Conservation (phyloP, 1,140 invertebrate species). For the Solenopsis invicta region DNA sequence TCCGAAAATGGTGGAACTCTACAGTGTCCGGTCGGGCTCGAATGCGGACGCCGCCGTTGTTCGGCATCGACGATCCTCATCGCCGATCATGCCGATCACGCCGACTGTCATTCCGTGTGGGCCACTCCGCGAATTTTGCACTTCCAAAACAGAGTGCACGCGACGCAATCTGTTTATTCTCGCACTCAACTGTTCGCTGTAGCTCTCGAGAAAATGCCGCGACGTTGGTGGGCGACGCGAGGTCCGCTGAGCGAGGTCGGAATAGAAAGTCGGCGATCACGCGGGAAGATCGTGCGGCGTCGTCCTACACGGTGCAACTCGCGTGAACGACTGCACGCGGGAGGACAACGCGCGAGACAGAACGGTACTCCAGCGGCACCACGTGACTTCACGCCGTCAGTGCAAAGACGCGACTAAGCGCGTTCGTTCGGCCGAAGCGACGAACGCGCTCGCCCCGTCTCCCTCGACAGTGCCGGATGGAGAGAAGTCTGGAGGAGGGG, state of each 20-base stretch:
- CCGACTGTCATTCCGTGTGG: conserved; percentile 32
- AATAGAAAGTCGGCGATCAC: conserved; percentile 79
- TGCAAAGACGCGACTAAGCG: conserved; percentile 77
- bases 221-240: conserved; percentile 34
- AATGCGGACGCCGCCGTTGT: background rate
- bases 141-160: background rate
- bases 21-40: background rate
- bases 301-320: conserved; percentile 16
- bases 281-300: background rate
- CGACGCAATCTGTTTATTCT: background rate
- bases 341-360: background rate
- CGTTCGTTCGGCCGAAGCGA: conserved; percentile 57
- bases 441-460: conserved; percentile 48
- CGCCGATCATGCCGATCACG: conserved; percentile 30
- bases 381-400: conserved; percentile 64
- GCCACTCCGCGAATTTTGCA: background rate
- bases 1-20: background rate
- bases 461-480: conserved; percentile 24
- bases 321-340: conserved; percentile 48
- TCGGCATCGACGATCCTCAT: conserved; percentile 21
- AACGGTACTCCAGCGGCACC: background rate
- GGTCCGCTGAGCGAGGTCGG: conserved; percentile 73
- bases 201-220: background rate
- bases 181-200: background rate
- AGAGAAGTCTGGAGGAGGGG: background rate